Percentiles rank a stretch among this genome's conserved stretches.
Evolutionary conservation across 2,113 vertebrate species (phyloP).

Genomic region (Syngnathus scovelli): DNA sequence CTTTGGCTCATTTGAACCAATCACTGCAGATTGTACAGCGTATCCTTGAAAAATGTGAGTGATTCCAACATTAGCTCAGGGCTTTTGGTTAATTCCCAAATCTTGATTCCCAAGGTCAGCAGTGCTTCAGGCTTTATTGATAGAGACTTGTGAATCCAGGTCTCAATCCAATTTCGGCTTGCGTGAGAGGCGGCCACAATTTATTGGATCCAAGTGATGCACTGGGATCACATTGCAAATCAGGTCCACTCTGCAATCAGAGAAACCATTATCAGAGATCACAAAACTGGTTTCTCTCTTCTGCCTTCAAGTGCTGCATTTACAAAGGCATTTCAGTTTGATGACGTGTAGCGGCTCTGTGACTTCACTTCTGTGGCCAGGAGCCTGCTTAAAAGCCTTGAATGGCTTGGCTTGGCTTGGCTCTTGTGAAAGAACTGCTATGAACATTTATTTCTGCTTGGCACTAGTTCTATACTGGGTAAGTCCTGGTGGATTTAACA

Average conservation of each 20-base stretch:
- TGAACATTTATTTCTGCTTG: slow-evolving; percentile 40
- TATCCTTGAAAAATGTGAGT: slow-evolving; percentile 28
- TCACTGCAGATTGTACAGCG: slow-evolving; percentile 36
- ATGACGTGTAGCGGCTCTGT: slow-evolving; percentile 36
- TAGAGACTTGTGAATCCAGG: slow-evolving; percentile 32
- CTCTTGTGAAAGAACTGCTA: slow-evolving; percentile 48
- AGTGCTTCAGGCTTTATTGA: slow-evolving; percentile 32
- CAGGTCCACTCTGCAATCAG: slow-evolving; percentile 21
- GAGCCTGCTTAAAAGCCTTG: slow-evolving; percentile 30
- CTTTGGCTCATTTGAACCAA: slow-evolving; percentile 37
- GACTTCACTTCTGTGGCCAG: slow-evolving; percentile 47
- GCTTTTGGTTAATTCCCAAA: slow-evolving; percentile 28
- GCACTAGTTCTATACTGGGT: slow-evolving; percentile 16
- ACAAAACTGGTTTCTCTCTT: slow-evolving; percentile 12
- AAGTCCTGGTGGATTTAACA: slow-evolving; percentile 40
- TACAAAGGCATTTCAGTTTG: slow-evolving; percentile 36
- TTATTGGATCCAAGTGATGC: slow-evolving; percentile 44
- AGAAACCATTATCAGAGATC: slow-evolving; percentile 9
- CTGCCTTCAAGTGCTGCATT: slow-evolving; percentile 14
- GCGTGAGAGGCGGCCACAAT: slow-evolving; percentile 22
- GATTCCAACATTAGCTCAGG: slow-evolving; percentile 20
- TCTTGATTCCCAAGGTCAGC: slow-evolving; percentile 10
- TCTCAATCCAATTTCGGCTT: slow-evolving; percentile 22
- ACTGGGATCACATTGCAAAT: slow-evolving; percentile 24
- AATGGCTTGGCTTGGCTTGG: slow-evolving; percentile 12